Percentiles rank a stretch among this genome's conserved stretches.
These are phyloP conservation scores for Sminthurinus aureus DNA, from an alignment of 2,888 invertebrate species.

Conservation along the genomic window DNA sequence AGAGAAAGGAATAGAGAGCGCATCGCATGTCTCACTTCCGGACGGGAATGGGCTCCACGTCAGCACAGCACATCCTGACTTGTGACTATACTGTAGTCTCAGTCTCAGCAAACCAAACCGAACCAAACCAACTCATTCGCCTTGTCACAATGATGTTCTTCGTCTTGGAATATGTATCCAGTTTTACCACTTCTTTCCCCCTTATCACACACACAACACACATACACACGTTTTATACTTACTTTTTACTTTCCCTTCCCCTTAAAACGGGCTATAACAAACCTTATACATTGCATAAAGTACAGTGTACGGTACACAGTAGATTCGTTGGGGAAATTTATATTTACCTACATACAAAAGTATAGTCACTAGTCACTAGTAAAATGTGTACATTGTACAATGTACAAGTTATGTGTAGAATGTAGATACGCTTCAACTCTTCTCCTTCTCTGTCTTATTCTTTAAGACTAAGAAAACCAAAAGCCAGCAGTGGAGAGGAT, in stretches of 20 bases:
- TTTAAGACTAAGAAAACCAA: background rate
- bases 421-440: background rate
- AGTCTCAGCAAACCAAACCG: background rate
- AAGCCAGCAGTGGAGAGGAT: too few relatives aligned
- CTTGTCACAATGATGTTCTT: conserved; percentile 42
- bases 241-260: conserved; percentile 17
- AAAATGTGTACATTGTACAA: background rate
- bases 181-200: too few relatives aligned
- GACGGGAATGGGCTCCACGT: conserved; percentile 60
- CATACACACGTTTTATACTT: conserved; percentile 33
- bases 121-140: conserved; percentile 37
- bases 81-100: background rate
- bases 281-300: background rate
- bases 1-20: conserved; percentile 48
- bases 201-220: conserved; percentile 40
- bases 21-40: conserved; percentile 60
- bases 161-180: too few relatives aligned
- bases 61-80: conserved; percentile 56
- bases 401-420: background rate
- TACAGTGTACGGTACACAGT: too few relatives aligned
- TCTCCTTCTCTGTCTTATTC: background rate
- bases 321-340: background rate
- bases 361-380: background rate
- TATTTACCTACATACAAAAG: background rate
- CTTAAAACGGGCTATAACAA: background rate